These are phyloP conservation scores for Hyppa rectilinea DNA, from an alignment of 2,888 invertebrate species.

Conservation along the genomic window DNA sequence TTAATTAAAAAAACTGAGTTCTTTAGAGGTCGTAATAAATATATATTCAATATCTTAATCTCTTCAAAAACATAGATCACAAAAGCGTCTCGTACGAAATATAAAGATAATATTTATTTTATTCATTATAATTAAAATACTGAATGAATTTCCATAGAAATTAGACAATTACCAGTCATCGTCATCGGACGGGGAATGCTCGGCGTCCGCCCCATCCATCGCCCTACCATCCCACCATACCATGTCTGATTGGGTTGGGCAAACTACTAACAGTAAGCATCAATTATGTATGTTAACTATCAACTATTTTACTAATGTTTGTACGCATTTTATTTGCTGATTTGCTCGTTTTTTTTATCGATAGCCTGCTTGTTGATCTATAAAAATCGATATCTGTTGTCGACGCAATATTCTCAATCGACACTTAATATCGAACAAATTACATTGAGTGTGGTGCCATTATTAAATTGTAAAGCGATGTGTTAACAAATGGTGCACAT, in stretches of 20 bases:
- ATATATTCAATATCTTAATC: not conserved
- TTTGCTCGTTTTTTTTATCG: conserved; percentile 3
- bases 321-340: not conserved
- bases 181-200: conserved; percentile 92
- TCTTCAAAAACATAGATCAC: not conserved
- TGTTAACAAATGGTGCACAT: conserved; percentile 6
- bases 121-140: conserved; percentile 45
- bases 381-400: not conserved
- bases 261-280: conserved; percentile 95
- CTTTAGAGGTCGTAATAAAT: not conserved
- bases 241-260: conserved; percentile 96
- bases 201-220: conserved; percentile 91
- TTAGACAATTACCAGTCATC: conserved; percentile 88
- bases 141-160: conserved; percentile 82
- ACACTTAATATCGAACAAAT: not conserved
- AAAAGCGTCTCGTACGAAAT: not conserved
- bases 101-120: too few relatives aligned
- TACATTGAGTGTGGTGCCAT: conserved; percentile 7
- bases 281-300: conserved; percentile 62
- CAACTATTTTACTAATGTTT: conserved; percentile 38
- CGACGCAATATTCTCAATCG: not conserved
- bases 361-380: not conserved
- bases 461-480: not conserved
- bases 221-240: conserved; percentile 89
- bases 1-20: too few relatives aligned